phyloP scores from a whole-genome alignment of 2,888 invertebrate genomes.

The Diachrysia chrysitis region DNA sequence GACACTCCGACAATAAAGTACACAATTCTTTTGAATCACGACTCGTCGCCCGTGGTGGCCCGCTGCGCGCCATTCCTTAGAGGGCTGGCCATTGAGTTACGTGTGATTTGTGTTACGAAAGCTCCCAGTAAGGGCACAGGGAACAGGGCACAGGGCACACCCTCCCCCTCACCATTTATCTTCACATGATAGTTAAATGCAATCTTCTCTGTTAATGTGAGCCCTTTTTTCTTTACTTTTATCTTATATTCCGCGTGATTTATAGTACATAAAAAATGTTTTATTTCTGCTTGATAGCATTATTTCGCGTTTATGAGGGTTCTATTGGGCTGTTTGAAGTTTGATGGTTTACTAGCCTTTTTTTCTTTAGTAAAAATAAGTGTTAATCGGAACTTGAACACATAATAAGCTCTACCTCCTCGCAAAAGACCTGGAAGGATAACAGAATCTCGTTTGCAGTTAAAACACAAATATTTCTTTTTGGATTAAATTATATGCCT shows the following conservation, averaged over 20 bases:
- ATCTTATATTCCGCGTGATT: slow-evolving; percentile 44
- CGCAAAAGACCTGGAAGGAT: too few species aligned
- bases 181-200: slow-evolving; percentile 54
- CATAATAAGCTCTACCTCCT: too few species aligned
- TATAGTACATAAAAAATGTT: slow-evolving; percentile 37
- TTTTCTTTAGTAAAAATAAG: not conserved
- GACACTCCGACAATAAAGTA: slow-evolving; percentile 20
- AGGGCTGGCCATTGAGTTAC: slow-evolving; percentile 46
- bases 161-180: slow-evolving; percentile 47
- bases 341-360: not conserved
- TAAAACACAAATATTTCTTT: not conserved
- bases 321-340: not conserved
- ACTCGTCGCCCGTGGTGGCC: slow-evolving; percentile 25
- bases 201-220: slow-evolving; percentile 48
- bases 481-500: not conserved
- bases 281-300: slow-evolving; percentile 10
- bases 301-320: slow-evolving; percentile 15
- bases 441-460: too few species aligned
- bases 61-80: slow-evolving; percentile 42
- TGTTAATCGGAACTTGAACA: not conserved
- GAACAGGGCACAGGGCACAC: slow-evolving; percentile 36
- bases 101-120: slow-evolving; percentile 58
- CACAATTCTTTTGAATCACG: slow-evolving; percentile 22
- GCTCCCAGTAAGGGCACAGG: slow-evolving; percentile 14
- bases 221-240: slow-evolving; percentile 42